Base-by-base conservation (phyloP, 2,797 vertebrate species). In the Enoplosus armatus region DNA sequence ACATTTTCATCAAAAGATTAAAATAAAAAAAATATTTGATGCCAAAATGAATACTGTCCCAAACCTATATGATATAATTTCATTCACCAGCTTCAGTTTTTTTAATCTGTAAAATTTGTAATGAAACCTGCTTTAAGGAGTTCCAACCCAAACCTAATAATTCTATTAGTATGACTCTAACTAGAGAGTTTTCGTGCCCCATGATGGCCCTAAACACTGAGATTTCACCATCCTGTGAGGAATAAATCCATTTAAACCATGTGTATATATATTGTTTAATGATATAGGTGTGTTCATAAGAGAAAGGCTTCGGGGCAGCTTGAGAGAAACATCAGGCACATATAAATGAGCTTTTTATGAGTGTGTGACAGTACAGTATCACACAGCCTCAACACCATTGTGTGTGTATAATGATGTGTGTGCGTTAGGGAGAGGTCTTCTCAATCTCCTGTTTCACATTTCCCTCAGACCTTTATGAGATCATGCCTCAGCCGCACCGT, bases 381-480 rank as follows among this genome's bases (percentile, higher is more conserved):
- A 53, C 79, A 27, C 59, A 69, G 51, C 24, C 47, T 56, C 41
- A 63, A 11, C 54, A 3, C n/a, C n/a, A n/a, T n/a, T 26, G 64
- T 31, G 43, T 12, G 26, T 54, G 37, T 77, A 61, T 75, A 56
- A 41, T 67, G 45, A 63, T 45, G 79, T 80, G 72, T 82, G 69
- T 77, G n/a, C n/a, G 37, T 80, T 56, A 27, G 71, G 86, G 80
- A 82, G 75, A 67, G 55, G 69, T 85, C 54, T 75, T 72, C 61
- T 73, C 60, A 33, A 29, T 83, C 70, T 59, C 86, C 79, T 90
- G 87, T 79, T 90, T 89, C 76, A 51, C 53, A 87, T 90, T 89
- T 84, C 60, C 62, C 66, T 48, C 26, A 31, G 83, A 79, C 48
- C 20, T 86, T 80, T 77, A 83, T 80, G 84, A 88, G 83, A 77